phyloP scores from a whole-genome alignment of 2,888 invertebrate genomes.

The Scaeva pyrastri region DNA sequence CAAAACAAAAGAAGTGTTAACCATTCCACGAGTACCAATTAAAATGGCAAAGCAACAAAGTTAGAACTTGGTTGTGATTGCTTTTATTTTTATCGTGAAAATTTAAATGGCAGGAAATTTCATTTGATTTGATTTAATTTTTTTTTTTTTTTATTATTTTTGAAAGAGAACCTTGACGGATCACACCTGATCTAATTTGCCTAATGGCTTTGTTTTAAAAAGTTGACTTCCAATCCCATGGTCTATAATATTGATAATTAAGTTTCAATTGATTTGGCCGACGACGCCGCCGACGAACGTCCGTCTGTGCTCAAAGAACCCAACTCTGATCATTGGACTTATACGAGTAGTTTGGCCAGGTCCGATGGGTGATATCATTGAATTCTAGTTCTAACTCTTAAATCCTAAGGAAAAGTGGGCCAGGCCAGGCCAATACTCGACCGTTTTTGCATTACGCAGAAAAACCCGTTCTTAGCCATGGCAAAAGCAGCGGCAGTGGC shows the following conservation, averaged over 20 bases:
- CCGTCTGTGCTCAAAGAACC: not conserved
- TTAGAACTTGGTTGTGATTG: not conserved
- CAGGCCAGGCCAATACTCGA: conserved; percentile 37
- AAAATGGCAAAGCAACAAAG: conserved; percentile 13
- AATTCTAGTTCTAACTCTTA: conserved; percentile 54
- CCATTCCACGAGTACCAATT: conserved; percentile 14
- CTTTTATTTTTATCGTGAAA: conserved; percentile 17
- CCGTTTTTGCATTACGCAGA: conserved; percentile 28
- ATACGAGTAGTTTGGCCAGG: conserved; percentile 24
- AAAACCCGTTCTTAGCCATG: conserved; percentile 60
- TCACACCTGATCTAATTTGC: conserved; percentile 26
- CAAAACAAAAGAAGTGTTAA: conserved; percentile 14
- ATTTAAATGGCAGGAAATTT: conserved; percentile 44
- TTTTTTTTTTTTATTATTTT: no score
- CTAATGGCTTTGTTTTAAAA: conserved; percentile 23
- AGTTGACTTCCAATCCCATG: conserved; percentile 33
- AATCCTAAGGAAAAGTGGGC: conserved; percentile 36
- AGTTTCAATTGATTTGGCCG: conserved; percentile 12
- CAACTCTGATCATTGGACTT: conserved; percentile 57
- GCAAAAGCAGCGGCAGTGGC: no score
- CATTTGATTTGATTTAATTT: no score
- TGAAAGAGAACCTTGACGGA: conserved; percentile 31
- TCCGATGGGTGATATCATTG: conserved; percentile 50
- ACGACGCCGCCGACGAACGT: no score
- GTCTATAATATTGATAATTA: conserved; percentile 15